A percentile compares a stretch with the other conserved stretches of the same genome.
phyloP scores from a whole-genome alignment of 2,113 vertebrate genomes.

The Oreamnos americanus region DNA sequence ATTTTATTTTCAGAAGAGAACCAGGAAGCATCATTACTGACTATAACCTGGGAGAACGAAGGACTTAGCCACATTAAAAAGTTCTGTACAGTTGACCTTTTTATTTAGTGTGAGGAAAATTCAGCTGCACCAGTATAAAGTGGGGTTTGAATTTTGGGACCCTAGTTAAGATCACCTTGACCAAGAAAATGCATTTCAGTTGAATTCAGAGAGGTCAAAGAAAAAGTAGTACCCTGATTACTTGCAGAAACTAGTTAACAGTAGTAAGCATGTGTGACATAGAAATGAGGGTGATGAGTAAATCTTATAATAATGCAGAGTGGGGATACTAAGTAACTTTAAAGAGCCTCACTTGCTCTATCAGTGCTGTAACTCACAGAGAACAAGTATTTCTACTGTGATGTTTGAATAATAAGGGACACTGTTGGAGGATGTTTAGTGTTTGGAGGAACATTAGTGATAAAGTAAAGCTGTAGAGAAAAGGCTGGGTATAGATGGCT shows the following conservation, averaged over 20 bases:
- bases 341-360: not conserved
- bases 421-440: not conserved
- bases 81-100: not conserved
- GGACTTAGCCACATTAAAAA: not conserved
- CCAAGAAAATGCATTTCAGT: slow-evolving; percentile 3
- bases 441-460: not conserved
- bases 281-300: not conserved
- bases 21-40: not conserved
- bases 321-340: not conserved
- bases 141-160: not conserved
- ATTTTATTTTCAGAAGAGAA: not conserved
- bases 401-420: not conserved
- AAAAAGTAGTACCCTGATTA: not conserved
- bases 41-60: not conserved
- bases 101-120: not conserved
- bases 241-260: not conserved
- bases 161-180: not conserved
- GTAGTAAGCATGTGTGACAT: not conserved
- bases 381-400: not conserved
- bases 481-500: not conserved
- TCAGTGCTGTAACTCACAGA: not conserved
- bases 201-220: not conserved
- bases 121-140: not conserved
- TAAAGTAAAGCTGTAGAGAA: not conserved
- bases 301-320: not conserved